These are phyloP conservation scores for Gymnosoma rotundatum DNA, from an alignment of 2,888 invertebrate genomes.

Conservation along the genomic window DNA sequence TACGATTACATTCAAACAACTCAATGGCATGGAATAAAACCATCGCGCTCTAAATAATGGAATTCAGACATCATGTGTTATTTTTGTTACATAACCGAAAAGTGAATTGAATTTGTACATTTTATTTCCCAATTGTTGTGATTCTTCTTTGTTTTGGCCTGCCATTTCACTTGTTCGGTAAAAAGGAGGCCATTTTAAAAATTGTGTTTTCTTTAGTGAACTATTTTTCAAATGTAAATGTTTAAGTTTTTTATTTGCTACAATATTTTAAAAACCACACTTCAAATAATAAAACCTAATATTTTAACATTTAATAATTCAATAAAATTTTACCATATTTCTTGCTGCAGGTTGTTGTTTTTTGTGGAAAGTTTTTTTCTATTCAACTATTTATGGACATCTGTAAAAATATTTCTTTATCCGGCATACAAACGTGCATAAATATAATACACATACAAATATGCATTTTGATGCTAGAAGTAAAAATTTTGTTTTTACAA, in stretches of 20 bases:
- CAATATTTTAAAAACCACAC: background rate
- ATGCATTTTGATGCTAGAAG: background rate
- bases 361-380: slow-evolving; percentile 22
- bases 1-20: too few relatives aligned
- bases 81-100: slow-evolving; percentile 40
- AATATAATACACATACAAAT: slow-evolving; percentile 34
- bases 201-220: background rate
- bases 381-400: slow-evolving; percentile 6
- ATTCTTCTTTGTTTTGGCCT: background rate
- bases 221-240: slow-evolving; percentile 14
- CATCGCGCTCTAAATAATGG: slow-evolving; percentile 18
- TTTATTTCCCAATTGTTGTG: slow-evolving; percentile 50
- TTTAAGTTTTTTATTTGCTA: background rate
- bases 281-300: background rate
- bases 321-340: slow-evolving; percentile 31
- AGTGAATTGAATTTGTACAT: slow-evolving; percentile 64
- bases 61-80: background rate
- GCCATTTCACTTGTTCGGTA: background rate
- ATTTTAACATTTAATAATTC: slow-evolving; percentile 48
- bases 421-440: slow-evolving; percentile 8
- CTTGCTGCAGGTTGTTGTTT: background rate
- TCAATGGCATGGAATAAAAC: slow-evolving; percentile 51
- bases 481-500: slow-evolving; percentile 11
- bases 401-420: slow-evolving; percentile 32
- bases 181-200: background rate